These are phyloP conservation scores for Heliconius eleuchia DNA, from an alignment of 1,140 invertebrate species.

Conservation along the genomic window DNA sequence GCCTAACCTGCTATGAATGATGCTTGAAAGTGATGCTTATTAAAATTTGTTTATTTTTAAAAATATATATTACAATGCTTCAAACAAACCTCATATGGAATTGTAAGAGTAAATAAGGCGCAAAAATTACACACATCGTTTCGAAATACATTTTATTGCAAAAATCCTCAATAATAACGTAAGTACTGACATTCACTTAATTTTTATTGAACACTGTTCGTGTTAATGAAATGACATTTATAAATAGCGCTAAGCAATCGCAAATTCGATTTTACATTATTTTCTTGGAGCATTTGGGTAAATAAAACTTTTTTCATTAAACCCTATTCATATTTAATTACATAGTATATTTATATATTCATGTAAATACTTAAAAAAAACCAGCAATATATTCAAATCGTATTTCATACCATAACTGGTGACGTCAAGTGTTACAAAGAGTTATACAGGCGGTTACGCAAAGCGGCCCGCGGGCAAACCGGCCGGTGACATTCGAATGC, in stretches of 20 bases:
- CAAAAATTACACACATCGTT: neutral
- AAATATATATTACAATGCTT: too few relatives aligned
- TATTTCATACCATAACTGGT: slow-evolving; percentile 17
- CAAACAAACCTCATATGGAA: neutral
- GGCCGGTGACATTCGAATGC: slow-evolving; percentile 28
- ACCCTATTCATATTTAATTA: neutral
- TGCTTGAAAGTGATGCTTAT: too few relatives aligned
- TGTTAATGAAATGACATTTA: slow-evolving; percentile 15
- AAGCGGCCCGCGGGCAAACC: slow-evolving; percentile 20
- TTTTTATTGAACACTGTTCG: slow-evolving; percentile 13
- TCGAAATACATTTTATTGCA: neutral
- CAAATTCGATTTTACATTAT: neutral
- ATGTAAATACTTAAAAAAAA: neutral
- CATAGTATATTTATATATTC: too few relatives aligned
- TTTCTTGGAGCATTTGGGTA: neutral
- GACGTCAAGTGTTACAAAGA: slow-evolving; percentile 29
- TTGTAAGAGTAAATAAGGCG: neutral
- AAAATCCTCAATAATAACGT: neutral
- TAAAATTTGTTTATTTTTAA: too few relatives aligned
- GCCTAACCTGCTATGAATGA: too few relatives aligned
- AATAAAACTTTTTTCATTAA: neutral
- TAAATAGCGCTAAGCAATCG: neutral
- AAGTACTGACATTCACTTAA: slow-evolving; percentile 12
- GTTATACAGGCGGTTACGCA: slow-evolving; percentile 22
- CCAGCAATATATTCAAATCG: neutral